Conservation (phyloP, 2,113 vertebrate genomes). For the Antechinus stuartii region DNA sequence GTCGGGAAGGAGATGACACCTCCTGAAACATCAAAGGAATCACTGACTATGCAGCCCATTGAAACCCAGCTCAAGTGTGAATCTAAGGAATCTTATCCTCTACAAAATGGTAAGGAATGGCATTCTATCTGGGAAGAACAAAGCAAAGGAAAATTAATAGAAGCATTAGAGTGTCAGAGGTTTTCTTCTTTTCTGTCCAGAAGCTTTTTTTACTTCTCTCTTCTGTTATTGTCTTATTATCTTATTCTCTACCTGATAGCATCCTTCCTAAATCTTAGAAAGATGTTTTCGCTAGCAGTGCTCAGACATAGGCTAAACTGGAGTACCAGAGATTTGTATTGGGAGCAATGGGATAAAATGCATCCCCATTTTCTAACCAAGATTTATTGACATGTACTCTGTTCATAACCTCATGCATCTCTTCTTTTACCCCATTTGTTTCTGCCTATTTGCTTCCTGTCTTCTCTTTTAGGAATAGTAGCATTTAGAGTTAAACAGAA, state of each 20-base stretch:
- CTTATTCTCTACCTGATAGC: neutral
- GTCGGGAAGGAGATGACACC: neutral
- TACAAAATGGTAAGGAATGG: neutral
- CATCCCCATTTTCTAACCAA: neutral
- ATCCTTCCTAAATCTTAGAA: neutral
- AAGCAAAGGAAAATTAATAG: neutral
- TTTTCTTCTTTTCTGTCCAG: neutral
- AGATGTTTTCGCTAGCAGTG: neutral
- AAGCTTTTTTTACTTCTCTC: neutral
- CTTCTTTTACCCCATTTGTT: neutral
- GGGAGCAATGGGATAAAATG: neutral
- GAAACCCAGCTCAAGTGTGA: neutral
- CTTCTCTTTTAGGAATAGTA: neutral
- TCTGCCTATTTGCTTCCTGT: neutral
- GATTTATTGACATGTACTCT: neutral
- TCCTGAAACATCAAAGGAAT: neutral
- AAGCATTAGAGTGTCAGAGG: neutral
- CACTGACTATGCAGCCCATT: neutral
- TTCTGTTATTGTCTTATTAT: neutral
- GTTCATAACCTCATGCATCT: neutral
- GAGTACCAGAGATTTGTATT: neutral
- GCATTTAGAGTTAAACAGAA: neutral
- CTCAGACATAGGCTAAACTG: neutral
- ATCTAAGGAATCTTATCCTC: neutral
- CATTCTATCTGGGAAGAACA: neutral